Percentiles rank a stretch among this genome's conserved stretches.
These are phyloP conservation scores for Bergia puertoricense DNA, from an alignment of 92 coral and sea anemone species.

Conservation along the genomic window DNA sequence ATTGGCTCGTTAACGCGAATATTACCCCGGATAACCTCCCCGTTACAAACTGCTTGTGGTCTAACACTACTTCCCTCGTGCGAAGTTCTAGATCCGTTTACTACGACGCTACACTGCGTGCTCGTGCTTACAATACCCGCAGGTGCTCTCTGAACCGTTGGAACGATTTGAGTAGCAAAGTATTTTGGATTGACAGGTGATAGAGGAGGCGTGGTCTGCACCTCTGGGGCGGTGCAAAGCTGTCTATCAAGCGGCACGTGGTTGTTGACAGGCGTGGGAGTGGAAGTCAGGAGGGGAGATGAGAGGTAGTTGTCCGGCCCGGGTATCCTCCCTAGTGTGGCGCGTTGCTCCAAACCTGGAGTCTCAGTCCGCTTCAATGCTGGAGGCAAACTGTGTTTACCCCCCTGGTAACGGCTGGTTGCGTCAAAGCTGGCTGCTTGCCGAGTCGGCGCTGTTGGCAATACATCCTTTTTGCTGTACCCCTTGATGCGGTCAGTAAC, in stretches of 20 bases:
- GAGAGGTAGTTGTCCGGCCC: slow-evolving; percentile 32
- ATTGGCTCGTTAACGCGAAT: slow-evolving; percentile 44
- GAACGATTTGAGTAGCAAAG: slow-evolving; percentile 74
- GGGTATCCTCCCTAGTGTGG: slow-evolving; percentile 40
- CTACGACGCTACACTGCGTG: background rate
- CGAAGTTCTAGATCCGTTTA: slow-evolving; percentile 1
- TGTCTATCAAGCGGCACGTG: slow-evolving; percentile 48
- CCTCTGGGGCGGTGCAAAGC: slow-evolving; percentile 66
- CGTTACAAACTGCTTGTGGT: slow-evolving; percentile 35
- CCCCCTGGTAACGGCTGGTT: slow-evolving; percentile 52
- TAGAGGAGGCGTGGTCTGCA: slow-evolving; percentile 64
- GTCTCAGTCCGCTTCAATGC: slow-evolving; percentile 30
- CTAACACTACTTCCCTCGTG: background rate
- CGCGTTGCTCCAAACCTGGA: slow-evolving; percentile 18
- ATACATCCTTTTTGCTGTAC: background rate
- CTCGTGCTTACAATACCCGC: slow-evolving; percentile 24
- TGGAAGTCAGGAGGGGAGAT: slow-evolving; percentile 25
- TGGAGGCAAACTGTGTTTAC: background rate
- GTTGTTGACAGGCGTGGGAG: slow-evolving; percentile 37
- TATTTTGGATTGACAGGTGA: slow-evolving; percentile 69
- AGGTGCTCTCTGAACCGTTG: slow-evolving; percentile 56
- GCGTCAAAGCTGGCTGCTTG: slow-evolving; percentile 85
- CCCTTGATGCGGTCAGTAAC: slow-evolving; percentile 34
- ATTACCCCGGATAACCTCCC: slow-evolving; percentile 42
- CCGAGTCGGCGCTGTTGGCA: slow-evolving; percentile 72